phyloP scores from a whole-genome alignment of 30 jellyfish, hydroid and myxozoan species.

The Cassiopea xamachana region DNA sequence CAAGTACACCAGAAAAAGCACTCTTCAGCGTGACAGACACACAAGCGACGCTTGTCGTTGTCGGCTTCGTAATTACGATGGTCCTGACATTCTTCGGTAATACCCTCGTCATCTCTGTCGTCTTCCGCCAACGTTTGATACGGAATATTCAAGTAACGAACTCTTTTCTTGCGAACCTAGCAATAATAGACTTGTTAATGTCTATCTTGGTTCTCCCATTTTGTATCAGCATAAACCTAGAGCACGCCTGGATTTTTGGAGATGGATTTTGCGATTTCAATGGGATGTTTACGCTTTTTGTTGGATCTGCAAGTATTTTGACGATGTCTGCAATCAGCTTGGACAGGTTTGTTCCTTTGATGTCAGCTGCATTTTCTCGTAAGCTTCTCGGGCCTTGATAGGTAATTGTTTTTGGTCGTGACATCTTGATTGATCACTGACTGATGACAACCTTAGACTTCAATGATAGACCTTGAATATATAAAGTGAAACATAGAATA shows the following conservation, averaged over 20 bases:
- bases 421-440: not conserved
- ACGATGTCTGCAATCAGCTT: constrained; percentile 76
- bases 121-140: constrained; percentile 39
- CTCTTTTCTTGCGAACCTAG: constrained; percentile 68
- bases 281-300: constrained; percentile 63
- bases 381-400: not conserved
- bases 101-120: constrained; percentile 55
- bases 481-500: too few species aligned
- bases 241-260: constrained; percentile 57
- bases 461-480: too few species aligned
- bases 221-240: constrained; percentile 60
- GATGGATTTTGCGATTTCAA: constrained; percentile 65
- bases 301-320: constrained; percentile 75
- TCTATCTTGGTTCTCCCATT: constrained; percentile 77
- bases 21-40: constrained; percentile 42
- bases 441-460: too few species aligned
- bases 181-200: constrained; percentile 65
- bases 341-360: constrained; percentile 53
- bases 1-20: constrained; percentile 21
- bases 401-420: not conserved
- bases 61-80: constrained; percentile 65
- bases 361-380: not conserved
- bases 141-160: constrained; percentile 72
- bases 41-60: constrained; percentile 53
- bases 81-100: constrained; percentile 60